Base-by-base conservation (phyloP, 2,113 vertebrate species). In the Brienomyrus longianalis region DNA sequence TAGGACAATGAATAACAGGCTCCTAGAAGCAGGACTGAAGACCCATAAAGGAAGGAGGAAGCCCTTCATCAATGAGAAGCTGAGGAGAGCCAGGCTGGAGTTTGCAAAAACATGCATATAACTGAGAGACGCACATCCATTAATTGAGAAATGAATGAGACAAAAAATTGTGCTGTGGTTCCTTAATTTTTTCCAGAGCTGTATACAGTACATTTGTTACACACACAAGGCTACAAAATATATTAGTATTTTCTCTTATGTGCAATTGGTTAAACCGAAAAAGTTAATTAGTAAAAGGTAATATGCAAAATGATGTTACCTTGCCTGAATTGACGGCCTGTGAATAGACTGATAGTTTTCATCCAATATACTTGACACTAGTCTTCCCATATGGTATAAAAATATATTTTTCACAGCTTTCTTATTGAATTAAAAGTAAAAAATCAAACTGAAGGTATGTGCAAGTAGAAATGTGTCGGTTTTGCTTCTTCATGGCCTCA, bases 341-440 rank as follows among this genome's bases (percentile, higher is more conserved):
- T 51, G 11, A 52, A 31, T 86, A 27, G n/a, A 51, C 5, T 31
- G 19, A 31, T 48, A 87, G 13, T 56, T 54, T 31, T 54, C n/a
- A 87, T 6, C 85, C 27, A 43, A 43, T 80, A 43, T 43, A 35
- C 35, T 17, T 80, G 13, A 80, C 17, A 87, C 17, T 27, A 87
- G 51, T 54, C n/a, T 54, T 87, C 84, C 15, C 27, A 54, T 54
- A 54, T 35, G 50, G 51, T 21, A 87, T 87, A 51, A 86, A 86
- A 27, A 31, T 48, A 86, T 31, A 52, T 35, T 54, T 87, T 56
- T 87, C 51, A 56, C n/a, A 87, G 50, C 10, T 39, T 54, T 9
- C 85, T 86, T 52, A 86, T 86, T 87, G 13, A 87, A 54, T 54
- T 54, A 56, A 87, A 56, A 87, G 5, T 52, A 56, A n/a, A 45